A percentile compares a stretch with the other conserved stretches of the same genome.
These are phyloP conservation scores for Altica lythri DNA, from an alignment of 2,888 invertebrate species.

Conservation along the genomic window DNA sequence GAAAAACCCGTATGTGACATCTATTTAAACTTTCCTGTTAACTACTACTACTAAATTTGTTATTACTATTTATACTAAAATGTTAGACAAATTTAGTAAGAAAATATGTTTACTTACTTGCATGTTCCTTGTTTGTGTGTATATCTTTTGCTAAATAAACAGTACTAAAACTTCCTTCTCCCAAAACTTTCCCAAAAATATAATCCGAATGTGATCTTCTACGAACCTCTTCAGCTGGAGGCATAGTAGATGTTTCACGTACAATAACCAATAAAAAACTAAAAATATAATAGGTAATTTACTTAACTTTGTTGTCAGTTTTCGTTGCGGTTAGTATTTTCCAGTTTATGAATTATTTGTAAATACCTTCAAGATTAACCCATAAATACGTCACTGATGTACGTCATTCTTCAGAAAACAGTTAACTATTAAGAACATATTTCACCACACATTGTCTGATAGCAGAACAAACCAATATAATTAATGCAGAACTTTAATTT, in stretches of 20 bases:
- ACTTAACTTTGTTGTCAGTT: neutral
- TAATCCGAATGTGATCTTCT: constrained; percentile 86
- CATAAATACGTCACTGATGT: constrained; percentile 18
- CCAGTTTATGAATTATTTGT: constrained; percentile 21
- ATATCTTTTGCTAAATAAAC: constrained; percentile 94
- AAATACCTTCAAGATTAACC: constrained; percentile 26
- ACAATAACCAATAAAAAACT: neutral
- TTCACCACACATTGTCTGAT: neutral
- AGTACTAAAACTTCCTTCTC: constrained; percentile 96
- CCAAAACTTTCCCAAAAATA: constrained; percentile 92
- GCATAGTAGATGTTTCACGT: constrained; percentile 40
- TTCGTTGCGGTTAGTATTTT: constrained; percentile 11
- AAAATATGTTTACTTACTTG: constrained; percentile 72
- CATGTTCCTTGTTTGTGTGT: constrained; percentile 87
- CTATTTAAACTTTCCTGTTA: too few relatives aligned
- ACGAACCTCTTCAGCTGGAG: constrained; percentile 56
- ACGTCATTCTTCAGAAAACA: constrained; percentile 21
- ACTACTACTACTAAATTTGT: too few relatives aligned
- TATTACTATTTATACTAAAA: too few relatives aligned
- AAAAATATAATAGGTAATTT: neutral
- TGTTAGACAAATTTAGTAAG: too few relatives aligned
- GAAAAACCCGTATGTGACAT: too few relatives aligned
- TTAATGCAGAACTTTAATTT: neutral
- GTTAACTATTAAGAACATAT: constrained; percentile 3
- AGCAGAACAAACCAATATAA: neutral